These are phyloP conservation scores for Phainopepla nitens DNA, from an alignment of 2,113 vertebrate genomes.

Conservation along the genomic window DNA sequence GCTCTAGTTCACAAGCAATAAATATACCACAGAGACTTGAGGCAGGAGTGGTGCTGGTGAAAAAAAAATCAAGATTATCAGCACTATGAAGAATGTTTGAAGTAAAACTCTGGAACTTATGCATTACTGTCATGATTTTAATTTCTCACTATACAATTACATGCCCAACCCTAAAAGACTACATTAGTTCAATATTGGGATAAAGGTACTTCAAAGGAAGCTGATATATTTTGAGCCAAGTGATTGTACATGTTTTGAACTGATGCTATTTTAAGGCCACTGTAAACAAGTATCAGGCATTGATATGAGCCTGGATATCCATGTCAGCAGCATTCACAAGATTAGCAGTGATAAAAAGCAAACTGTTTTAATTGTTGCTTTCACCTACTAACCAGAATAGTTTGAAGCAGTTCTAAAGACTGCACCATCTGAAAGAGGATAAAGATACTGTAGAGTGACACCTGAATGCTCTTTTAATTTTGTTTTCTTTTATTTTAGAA, in stretches of 20 bases:
- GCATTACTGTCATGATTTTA: background rate
- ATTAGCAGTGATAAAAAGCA: background rate
- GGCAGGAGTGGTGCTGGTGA: background rate
- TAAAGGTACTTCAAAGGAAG: background rate
- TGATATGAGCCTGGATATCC: background rate
- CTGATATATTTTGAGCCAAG: background rate
- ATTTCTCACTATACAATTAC: background rate
- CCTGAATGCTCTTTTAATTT: fast-evolving
- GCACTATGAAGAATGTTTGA: background rate
- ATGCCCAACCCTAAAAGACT: background rate
- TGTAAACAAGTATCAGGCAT: background rate
- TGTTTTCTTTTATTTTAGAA: background rate
- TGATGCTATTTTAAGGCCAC: background rate
- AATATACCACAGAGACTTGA: background rate
- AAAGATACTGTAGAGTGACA: background rate
- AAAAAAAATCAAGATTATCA: background rate
- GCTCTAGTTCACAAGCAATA: background rate
- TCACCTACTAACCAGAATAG: background rate
- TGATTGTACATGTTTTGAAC: background rate
- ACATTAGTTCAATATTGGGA: background rate
- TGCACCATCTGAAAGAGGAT: fast-evolving
- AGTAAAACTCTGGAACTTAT: background rate
- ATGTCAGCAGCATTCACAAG: background rate
- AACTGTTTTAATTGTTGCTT: background rate
- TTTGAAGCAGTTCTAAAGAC: background rate